Percentiles rank a stretch among this genome's conserved stretches.
phyloP scores from a whole-genome alignment of 2,888 invertebrate genomes.

The Imbricaverruca yamaguchii region DNA sequence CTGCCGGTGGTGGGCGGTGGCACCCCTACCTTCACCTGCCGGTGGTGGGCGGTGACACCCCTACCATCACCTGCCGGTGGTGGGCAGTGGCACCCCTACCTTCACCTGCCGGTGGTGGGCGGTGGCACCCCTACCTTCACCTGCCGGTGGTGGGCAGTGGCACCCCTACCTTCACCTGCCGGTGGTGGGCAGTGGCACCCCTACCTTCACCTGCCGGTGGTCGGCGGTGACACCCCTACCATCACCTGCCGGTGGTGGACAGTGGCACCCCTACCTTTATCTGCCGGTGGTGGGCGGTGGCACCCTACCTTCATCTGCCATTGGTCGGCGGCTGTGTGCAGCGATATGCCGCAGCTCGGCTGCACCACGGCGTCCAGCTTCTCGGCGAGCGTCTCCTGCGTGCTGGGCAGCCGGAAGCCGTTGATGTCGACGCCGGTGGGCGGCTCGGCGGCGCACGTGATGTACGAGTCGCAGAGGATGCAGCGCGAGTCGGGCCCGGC shows the following conservation, averaged over 20 bases:
- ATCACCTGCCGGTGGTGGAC: neutral
- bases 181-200: too few relatives aligned
- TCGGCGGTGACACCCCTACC: neutral
- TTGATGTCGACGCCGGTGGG: slow-evolving; percentile 10
- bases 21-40: too few relatives aligned
- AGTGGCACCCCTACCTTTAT: neutral
- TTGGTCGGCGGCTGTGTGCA: neutral
- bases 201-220: too few relatives aligned
- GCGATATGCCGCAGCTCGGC: neutral
- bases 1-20: too few relatives aligned
- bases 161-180: too few relatives aligned
- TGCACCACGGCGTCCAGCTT: slow-evolving; percentile 8
- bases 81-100: too few relatives aligned
- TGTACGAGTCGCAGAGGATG: slow-evolving; percentile 20
- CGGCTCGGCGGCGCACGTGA: neutral
- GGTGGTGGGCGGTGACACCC: too few relatives aligned
- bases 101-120: too few relatives aligned
- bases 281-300: neutral
- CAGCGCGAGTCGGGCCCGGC: slow-evolving; percentile 3
- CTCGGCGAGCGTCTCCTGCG: slow-evolving; percentile 14
- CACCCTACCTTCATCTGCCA: neutral
- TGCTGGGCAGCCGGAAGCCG: slow-evolving; percentile 20
- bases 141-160: too few relatives aligned
- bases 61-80: too few relatives aligned
- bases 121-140: too few relatives aligned